Evolutionary conservation across 2,888 invertebrate species (phyloP), one percentile per base, ranked within the genome.

Genomic region (Amblyjoppa fuscipennis): DNA sequence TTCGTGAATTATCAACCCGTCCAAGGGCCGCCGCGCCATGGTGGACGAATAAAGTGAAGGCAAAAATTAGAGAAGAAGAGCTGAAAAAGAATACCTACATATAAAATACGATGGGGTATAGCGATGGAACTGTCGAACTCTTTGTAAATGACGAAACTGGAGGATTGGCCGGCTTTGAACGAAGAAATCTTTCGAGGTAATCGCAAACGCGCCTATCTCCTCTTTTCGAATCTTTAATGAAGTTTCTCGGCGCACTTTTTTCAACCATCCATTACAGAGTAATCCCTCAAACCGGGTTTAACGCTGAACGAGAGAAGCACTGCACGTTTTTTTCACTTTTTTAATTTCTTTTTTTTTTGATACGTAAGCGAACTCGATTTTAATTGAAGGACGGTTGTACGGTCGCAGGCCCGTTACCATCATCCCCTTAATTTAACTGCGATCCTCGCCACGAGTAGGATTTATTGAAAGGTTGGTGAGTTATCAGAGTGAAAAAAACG

Each of bases 401-500:
- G 41, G 69, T 34, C 34, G 74, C 41, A 53, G 38, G 6, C 61
- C 34, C 70, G 41, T 64, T 75, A 49, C 20, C 61, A 61, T 25
- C 64, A 53, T 53, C 11, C 64, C 70, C 71, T 75, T 71, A 75
- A 75, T 80, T 84, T 66, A 45, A 66, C 69, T 31, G 41, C 34
- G 53, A 64, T 70, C 56, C 34, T 31, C 61, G 61, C 69, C 69
- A 71, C 70, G 20, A 61, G 61, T 38, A 53, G 51, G 71, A 80
- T 75, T 76, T 80, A 75, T 79, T 64, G 59, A 74, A 79, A 79
- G 70, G 53, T 28, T 28, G 51, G 71, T 73, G 73, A 73, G 73
- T 83, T 83, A 83, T 78, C 68, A 68, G n/a, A 31, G 73, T n/a
- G 59, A 34, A 56, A 77, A 69, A 71, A 53, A 53, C 51, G 28